phyloP scores from a whole-genome alignment of 2,797 vertebrate species.

The Acipenser oxyrinchus region DNA sequence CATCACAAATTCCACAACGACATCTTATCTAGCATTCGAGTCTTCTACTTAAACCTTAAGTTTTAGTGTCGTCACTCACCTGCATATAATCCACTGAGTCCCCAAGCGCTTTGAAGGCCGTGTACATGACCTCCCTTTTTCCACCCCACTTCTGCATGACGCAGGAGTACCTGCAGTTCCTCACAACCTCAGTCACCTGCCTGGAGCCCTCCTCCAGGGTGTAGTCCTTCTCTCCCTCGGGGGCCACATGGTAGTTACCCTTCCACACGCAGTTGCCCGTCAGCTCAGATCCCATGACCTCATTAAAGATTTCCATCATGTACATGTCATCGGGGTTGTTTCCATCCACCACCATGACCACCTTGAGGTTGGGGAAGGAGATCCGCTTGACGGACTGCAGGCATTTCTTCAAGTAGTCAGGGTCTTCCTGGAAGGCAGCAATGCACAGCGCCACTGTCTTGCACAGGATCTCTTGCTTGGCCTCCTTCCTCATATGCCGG shows the following conservation, averaged over 20 bases:
- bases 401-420: conserved; percentile 91
- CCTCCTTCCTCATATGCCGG: conserved; percentile 70
- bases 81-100: conserved; percentile 92
- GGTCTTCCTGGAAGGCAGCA: conserved; percentile 92
- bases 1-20: conserved; percentile 4
- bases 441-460: conserved; percentile 86
- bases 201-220: conserved; percentile 66
- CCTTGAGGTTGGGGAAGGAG: conserved; percentile 82
- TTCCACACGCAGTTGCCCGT: conserved; percentile 80
- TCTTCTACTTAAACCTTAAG: conserved; percentile 20
- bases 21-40: conserved; percentile 34
- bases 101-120: conserved; percentile 88
- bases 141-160: conserved; percentile 97
- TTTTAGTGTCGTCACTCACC: conserved; percentile 50
- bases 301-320: conserved; percentile 96
- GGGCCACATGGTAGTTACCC: conserved; percentile 77
- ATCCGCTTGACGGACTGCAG: conserved; percentile 78
- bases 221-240: conserved; percentile 59
- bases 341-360: conserved; percentile 94
- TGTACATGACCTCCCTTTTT: conserved; percentile 98
- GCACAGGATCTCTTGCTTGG: conserved; percentile 52
- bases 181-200: conserved; percentile 63
- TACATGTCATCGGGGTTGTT: conserved; percentile 84
- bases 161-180: conserved; percentile 71
- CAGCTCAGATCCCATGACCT: conserved; percentile 79